phyloP scores from a whole-genome alignment of 2,797 vertebrate species.

The Helarctos malayanus region DNA sequence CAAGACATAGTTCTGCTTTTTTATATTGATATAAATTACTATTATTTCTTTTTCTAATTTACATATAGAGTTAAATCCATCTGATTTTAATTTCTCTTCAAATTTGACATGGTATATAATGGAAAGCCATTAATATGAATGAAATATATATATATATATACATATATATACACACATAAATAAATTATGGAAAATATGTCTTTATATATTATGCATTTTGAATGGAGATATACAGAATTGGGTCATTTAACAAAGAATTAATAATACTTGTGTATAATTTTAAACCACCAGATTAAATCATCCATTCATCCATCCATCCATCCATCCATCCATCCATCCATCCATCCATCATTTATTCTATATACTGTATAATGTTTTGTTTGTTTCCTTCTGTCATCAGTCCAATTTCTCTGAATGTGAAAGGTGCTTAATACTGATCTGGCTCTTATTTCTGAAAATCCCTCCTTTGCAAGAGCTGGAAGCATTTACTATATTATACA shows the following conservation, averaged over 20 bases:
- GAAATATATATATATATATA: background rate
- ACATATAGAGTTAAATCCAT: background rate
- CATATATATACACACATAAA: background rate
- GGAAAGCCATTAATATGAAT: background rate
- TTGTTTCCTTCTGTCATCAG: background rate
- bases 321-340: background rate
- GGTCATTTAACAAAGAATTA: background rate
- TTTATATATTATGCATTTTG: background rate
- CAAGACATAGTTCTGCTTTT: background rate
- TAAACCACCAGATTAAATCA: background rate
- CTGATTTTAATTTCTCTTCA: conserved; percentile 20
- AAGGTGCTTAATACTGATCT: background rate
- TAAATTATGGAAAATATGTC: background rate
- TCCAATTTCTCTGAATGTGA: background rate
- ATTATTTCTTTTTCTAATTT: background rate
- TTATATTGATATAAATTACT: background rate
- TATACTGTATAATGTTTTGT: background rate
- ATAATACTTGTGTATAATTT: background rate
- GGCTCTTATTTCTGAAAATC: conserved; percentile 3
- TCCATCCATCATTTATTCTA: background rate
- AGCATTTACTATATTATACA: background rate
- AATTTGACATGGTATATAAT: background rate
- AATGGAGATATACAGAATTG: background rate
- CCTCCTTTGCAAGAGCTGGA: background rate
- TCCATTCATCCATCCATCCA: background rate